Percentiles rank a stretch among this genome's conserved stretches.
phyloP scores from a whole-genome alignment of 2,797 vertebrate species.

The Gallinago stenura region DNA sequence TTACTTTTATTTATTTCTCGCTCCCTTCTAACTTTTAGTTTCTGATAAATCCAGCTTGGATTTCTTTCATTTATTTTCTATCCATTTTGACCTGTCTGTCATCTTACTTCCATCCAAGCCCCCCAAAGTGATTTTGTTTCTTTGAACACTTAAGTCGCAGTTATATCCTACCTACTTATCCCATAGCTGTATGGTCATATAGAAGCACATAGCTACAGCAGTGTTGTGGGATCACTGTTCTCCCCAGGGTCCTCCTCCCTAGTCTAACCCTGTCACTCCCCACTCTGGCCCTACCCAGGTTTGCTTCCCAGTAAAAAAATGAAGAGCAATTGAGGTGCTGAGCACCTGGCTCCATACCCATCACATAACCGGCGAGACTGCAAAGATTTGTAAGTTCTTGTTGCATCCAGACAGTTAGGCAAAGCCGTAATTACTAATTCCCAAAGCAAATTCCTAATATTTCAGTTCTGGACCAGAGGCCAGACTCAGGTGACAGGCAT shows the following conservation, averaged over 20 bases:
- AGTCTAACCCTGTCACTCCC: neutral
- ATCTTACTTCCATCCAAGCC: neutral
- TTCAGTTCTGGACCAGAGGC: neutral
- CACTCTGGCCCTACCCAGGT: rapidly evolving
- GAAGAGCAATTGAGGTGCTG: rapidly evolving
- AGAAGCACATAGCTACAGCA: neutral
- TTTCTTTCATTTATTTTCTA: neutral
- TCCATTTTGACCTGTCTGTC: neutral
- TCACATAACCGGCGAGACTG: rapidly evolving
- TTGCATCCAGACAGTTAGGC: neutral
- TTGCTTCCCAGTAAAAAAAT: neutral
- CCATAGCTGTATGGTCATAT: neutral
- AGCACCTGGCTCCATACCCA: neutral
- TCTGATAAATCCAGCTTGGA: neutral
- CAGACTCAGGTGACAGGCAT: rapidly evolving
- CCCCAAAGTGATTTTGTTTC: neutral
- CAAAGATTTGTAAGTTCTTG: neutral
- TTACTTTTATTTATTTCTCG: neutral
- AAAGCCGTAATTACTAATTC: neutral
- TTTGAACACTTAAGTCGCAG: neutral
- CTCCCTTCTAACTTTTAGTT: neutral
- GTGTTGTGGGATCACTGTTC: neutral
- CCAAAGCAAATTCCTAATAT: neutral
- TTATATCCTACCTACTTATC: neutral
- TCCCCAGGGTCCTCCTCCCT: neutral